A percentile compares a stretch with the other conserved stretches of the same genome.
Evolutionary conservation across 2,888 invertebrate genomes (phyloP).

Genomic region (Xanthorhoe designata): DNA sequence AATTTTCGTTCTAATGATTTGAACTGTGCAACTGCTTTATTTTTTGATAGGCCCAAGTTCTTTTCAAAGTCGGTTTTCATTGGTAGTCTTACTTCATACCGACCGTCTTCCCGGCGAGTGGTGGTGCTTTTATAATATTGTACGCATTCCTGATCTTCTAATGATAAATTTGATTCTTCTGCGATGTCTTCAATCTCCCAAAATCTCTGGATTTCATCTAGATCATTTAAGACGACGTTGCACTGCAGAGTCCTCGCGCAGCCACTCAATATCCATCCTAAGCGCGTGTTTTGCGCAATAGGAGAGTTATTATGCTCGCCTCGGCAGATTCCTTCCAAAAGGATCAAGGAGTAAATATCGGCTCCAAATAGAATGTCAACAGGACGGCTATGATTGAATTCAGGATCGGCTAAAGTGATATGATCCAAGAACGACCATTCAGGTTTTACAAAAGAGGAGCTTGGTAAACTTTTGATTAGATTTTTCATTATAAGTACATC

Average conservation of each 20-base stretch:
- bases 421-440: not conserved
- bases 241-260: not conserved
- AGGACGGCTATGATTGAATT: slow-evolving; percentile 2
- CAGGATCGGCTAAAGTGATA: slow-evolving; percentile 3
- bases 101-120: no score
- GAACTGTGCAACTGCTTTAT: no score
- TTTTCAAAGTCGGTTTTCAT: no score
- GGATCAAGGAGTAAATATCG: not conserved
- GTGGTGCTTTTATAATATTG: no score
- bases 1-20: no score
- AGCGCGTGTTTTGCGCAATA: not conserved
- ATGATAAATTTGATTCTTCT: not conserved
- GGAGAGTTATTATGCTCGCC: not conserved
- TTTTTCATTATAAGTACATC: slow-evolving; percentile 4
- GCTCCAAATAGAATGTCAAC: not conserved
- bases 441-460: not conserved
- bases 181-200: slow-evolving; percentile 1
- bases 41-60: no score
- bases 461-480: not conserved
- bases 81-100: no score
- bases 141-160: not conserved
- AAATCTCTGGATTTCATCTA: slow-evolving; percentile 1
- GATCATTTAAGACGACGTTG: not conserved
- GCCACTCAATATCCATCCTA: not conserved
- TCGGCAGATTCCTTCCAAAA: not conserved